These are phyloP conservation scores for Oscheius sp. DNA, from an alignment of 2,888 invertebrate species.

Conservation along the genomic window DNA sequence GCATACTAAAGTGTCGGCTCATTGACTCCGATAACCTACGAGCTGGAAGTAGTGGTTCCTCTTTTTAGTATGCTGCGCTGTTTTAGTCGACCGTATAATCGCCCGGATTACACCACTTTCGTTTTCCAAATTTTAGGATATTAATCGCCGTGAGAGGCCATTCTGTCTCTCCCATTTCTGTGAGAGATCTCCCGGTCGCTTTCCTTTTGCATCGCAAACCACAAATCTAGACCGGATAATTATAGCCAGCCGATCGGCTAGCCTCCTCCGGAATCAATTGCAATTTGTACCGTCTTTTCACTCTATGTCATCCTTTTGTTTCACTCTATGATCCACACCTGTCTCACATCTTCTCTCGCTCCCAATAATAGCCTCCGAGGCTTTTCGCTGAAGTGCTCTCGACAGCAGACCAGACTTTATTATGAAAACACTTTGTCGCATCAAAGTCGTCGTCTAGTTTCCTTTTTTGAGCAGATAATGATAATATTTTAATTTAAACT, in stretches of 20 bases:
- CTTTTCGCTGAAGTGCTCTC: slow-evolving; percentile 11
- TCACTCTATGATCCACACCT: background rate
- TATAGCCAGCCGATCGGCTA: slow-evolving; percentile 25
- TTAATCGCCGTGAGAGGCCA: slow-evolving; percentile 21
- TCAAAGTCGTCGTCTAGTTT: background rate
- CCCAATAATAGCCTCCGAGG: background rate
- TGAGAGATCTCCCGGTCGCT: slow-evolving; percentile 16
- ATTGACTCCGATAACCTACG: too few species aligned
- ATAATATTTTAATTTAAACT: background rate
- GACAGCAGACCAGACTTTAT: slow-evolving; percentile 12
- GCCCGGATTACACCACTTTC: slow-evolving; percentile 17
- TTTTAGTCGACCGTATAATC: too few species aligned
- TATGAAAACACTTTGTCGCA: slow-evolving; percentile 19
- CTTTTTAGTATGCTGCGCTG: too few species aligned
- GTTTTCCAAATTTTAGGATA: slow-evolving; percentile 14
- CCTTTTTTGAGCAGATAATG: background rate
- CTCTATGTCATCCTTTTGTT: background rate
- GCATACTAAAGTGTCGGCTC: background rate
- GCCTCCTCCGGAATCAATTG: slow-evolving; percentile 24
- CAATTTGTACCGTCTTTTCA: slow-evolving; percentile 16
- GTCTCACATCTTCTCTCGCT: background rate
- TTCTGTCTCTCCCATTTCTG: background rate
- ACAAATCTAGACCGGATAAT: slow-evolving; percentile 36
- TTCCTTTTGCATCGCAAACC: slow-evolving; percentile 34
- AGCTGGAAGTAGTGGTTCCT: too few species aligned